A percentile compares a stretch with the other conserved stretches of the same genome.
phyloP scores from a whole-genome alignment of 2,888 invertebrate species.

The Mallateleia sp. region DNA sequence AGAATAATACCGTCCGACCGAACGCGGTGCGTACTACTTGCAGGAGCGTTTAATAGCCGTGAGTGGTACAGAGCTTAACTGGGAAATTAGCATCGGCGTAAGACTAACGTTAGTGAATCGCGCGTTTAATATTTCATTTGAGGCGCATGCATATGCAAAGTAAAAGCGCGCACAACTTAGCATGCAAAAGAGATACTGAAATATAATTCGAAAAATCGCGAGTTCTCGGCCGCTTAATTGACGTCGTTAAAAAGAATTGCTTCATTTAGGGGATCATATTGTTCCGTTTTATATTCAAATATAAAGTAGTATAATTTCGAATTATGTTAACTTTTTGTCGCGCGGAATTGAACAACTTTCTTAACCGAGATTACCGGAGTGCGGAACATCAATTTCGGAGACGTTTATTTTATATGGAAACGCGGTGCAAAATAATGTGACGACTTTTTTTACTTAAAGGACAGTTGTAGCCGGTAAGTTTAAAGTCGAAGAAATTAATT shows the following conservation, averaged over 20 bases:
- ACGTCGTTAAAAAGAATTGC: conserved; percentile 65
- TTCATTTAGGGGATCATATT: conserved; percentile 54
- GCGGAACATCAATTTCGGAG: neutral
- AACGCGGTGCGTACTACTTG: conserved; percentile 27
- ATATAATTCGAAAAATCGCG: conserved; percentile 60
- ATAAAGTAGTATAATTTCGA: conserved; percentile 49
- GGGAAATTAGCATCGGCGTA: conserved; percentile 37
- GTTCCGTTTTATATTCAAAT: conserved; percentile 69
- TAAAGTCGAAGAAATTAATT: no score
- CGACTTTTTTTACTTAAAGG: no score
- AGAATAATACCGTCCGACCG: conserved; percentile 34
- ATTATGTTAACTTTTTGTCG: conserved; percentile 46
- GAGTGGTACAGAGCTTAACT: conserved; percentile 36
- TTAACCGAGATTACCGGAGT: conserved; percentile 33
- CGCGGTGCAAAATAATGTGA: no score
- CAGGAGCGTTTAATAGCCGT: conserved; percentile 13
- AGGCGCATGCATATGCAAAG: conserved; percentile 68
- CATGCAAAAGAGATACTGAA: conserved; percentile 59
- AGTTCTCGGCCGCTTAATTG: conserved; percentile 67
- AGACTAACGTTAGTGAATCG: neutral
- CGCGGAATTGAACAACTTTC: conserved; percentile 49
- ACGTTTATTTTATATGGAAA: neutral
- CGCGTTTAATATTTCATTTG: conserved; percentile 60
- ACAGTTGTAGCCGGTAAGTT: no score
- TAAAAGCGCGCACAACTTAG: conserved; percentile 53